Evolutionary conservation across 2,888 invertebrate genomes (phyloP).

Genomic region (Cosmopolites sordidus): DNA sequence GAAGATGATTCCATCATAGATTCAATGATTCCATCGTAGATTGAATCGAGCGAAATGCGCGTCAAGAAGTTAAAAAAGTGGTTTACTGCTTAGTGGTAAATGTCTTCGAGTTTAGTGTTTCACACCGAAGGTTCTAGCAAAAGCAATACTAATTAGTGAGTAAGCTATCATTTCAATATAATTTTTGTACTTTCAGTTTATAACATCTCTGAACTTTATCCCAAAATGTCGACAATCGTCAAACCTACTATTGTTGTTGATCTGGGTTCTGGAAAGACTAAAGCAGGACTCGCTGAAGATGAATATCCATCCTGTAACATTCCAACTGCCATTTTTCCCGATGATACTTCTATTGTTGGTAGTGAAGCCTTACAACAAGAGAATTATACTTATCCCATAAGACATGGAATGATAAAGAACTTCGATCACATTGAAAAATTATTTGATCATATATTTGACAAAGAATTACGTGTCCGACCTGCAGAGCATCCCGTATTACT

Average conservation of each 20-base stretch:
- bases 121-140: no score
- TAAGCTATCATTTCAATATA: no score
- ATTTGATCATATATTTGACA: constrained; percentile 15
- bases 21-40: no score
- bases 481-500: constrained; percentile 22
- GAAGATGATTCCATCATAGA: no score
- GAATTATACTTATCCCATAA: constrained; percentile 11
- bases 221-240: not conserved
- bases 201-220: no score
- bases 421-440: constrained; percentile 23
- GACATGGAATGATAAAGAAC: constrained; percentile 22
- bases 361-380: constrained; percentile 5
- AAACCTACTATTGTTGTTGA: constrained; percentile 25
- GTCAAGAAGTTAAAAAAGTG: no score
- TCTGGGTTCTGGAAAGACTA: constrained; percentile 20
- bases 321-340: constrained; percentile 14
- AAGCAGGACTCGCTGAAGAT: constrained; percentile 23
- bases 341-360: constrained; percentile 5
- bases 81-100: no score
- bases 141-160: no score
- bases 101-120: no score
- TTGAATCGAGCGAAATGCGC: no score
- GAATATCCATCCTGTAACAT: constrained; percentile 21
- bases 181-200: no score
- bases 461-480: constrained; percentile 11